These are phyloP conservation scores for Mustelus asterias DNA, from an alignment of 2,113 vertebrate species.

Conservation along the genomic window DNA sequence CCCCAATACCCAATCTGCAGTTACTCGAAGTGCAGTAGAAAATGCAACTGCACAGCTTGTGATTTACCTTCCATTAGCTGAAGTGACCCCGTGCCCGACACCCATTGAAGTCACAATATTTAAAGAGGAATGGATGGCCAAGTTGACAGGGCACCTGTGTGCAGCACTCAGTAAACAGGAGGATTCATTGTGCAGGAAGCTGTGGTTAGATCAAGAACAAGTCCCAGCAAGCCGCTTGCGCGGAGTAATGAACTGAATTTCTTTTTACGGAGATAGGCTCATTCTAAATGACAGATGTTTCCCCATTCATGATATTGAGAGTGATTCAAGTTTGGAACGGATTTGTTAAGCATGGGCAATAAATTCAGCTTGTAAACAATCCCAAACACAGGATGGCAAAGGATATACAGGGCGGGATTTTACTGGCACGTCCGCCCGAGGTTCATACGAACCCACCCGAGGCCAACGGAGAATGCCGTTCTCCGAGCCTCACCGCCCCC, in stretches of 20 bases:
- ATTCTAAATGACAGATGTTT: neutral
- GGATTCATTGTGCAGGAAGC: neutral
- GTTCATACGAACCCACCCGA: too few relatives aligned
- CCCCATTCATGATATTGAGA: neutral
- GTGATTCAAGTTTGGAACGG: neutral
- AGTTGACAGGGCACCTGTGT: neutral
- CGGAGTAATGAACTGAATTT: neutral
- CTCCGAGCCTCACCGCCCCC: too few relatives aligned
- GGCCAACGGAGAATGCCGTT: too few relatives aligned
- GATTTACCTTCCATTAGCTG: neutral
- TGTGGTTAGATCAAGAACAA: neutral
- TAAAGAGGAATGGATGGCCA: neutral
- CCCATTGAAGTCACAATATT: neutral
- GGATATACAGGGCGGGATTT: too few relatives aligned
- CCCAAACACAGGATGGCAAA: too few relatives aligned
- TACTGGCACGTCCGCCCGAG: too few relatives aligned
- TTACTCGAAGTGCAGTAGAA: neutral
- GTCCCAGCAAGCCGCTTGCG: neutral
- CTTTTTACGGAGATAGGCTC: neutral
- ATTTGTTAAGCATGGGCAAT: neutral
- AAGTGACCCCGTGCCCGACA: neutral
- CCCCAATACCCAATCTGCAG: neutral
- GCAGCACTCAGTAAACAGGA: neutral
- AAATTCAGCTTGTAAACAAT: neutral
- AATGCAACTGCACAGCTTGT: neutral